Conservation (phyloP, 2,797 vertebrate species). For the Leucoraja ocellata region DNA sequence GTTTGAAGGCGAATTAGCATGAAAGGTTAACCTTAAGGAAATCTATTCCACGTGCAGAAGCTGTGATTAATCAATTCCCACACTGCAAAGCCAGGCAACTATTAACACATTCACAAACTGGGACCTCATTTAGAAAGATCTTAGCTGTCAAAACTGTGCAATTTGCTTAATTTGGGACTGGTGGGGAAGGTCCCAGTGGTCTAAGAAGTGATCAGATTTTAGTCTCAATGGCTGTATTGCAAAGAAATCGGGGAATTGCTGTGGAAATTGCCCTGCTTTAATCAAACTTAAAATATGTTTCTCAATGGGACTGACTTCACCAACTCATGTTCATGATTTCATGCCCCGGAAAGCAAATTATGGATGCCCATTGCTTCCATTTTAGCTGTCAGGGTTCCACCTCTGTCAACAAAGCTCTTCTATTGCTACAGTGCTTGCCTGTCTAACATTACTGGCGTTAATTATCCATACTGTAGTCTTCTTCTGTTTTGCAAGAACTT, state of each 20-base stretch:
- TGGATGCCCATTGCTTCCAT: background rate
- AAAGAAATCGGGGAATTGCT: background rate
- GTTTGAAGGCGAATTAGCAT: background rate
- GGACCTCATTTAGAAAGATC: background rate
- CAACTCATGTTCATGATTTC: background rate
- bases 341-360: background rate
- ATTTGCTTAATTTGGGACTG: background rate
- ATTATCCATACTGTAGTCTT: background rate
- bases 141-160: background rate
- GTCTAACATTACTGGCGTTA: background rate
- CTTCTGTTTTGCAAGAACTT: background rate
- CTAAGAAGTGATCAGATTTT: conserved; percentile 1
- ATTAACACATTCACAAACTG: background rate
- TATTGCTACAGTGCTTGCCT: background rate
- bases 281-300: background rate
- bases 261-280: background rate
- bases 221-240: background rate
- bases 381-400: background rate
- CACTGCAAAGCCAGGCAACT: too few relatives aligned
- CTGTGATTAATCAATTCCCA: background rate
- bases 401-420: background rate
- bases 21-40: background rate
- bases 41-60: background rate
- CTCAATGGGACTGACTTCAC: background rate
- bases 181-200: background rate